Evolutionary conservation across 1,140 invertebrate species (phyloP).

Genomic region (Aphis craccivora): DNA sequence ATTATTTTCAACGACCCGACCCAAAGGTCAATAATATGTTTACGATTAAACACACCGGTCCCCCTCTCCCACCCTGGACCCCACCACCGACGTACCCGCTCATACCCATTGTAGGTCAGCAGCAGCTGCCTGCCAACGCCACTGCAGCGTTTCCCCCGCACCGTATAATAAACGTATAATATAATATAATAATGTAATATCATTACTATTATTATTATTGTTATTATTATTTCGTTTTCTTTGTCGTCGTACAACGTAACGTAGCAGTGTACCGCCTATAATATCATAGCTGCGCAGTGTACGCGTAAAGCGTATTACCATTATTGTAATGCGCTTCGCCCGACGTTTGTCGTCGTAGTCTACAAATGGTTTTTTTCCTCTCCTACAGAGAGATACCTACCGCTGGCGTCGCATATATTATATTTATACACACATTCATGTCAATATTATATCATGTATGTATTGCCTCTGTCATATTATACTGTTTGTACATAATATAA

Average conservation of each 20-base stretch:
- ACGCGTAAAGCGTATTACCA: neutral
- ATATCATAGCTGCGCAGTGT: neutral
- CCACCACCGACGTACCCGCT: neutral
- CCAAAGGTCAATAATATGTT: slow-evolving; percentile 18
- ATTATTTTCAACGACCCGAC: neutral
- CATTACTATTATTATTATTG: neutral
- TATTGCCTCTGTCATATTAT: neutral
- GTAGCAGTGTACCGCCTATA: neutral
- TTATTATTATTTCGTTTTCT: slow-evolving; percentile 1
- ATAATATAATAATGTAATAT: slow-evolving; percentile 7
- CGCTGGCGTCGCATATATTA: neutral
- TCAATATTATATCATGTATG: neutral
- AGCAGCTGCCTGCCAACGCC: neutral
- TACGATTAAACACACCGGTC: neutral
- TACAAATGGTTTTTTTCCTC: neutral
- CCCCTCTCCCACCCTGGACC: neutral
- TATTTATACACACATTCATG: neutral
- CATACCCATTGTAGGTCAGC: slow-evolving; percentile 13
- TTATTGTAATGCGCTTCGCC: neutral
- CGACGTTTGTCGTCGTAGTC: neutral
- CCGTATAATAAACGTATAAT: neutral
- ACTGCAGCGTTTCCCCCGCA: neutral
- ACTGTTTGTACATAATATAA: neutral
- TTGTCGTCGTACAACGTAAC: neutral
- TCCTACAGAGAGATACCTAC: neutral